Conservation (phyloP, 1,140 invertebrate genomes). For the Acyrthosiphon pisum region DNA sequence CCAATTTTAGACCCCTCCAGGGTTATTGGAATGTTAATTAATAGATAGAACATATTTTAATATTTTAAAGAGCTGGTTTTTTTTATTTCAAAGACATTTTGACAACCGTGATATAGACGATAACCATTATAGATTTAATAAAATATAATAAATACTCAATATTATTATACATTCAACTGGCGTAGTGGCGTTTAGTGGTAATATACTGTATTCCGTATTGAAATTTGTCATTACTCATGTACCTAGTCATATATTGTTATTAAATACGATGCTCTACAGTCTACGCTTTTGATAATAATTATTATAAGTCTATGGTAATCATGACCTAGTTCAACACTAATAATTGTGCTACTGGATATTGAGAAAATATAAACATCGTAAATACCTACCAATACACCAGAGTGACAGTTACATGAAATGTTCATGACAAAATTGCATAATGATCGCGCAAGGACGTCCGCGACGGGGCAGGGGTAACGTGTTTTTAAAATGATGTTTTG, state of each 20-base stretch:
- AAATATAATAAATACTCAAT: background rate
- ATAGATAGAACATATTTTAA: no score
- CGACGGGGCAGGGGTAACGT: constrained; percentile 7
- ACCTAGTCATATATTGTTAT: background rate
- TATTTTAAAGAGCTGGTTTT: background rate
- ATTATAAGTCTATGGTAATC: constrained; percentile 39
- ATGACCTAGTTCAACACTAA: constrained; percentile 48
- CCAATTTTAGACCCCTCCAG: background rate
- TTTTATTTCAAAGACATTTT: background rate
- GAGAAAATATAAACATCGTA: constrained; percentile 34
- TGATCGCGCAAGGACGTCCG: constrained; percentile 1
- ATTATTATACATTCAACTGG: background rate
- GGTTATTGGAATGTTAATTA: background rate
- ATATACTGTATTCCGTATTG: background rate
- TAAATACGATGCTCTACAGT: background rate
- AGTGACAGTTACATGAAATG: constrained; percentile 44
- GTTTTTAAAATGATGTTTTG: constrained; percentile 45
- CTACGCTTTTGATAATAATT: background rate
- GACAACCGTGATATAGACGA: background rate
- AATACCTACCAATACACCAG: constrained; percentile 20
- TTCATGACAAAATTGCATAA: constrained; percentile 49
- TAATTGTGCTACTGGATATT: constrained; percentile 35
- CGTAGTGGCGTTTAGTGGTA: background rate
- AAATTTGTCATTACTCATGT: background rate
- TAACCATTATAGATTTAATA: background rate